Base-by-base conservation (phyloP, 2,888 invertebrate species). In the Rhimphoctona megacephalus region DNA sequence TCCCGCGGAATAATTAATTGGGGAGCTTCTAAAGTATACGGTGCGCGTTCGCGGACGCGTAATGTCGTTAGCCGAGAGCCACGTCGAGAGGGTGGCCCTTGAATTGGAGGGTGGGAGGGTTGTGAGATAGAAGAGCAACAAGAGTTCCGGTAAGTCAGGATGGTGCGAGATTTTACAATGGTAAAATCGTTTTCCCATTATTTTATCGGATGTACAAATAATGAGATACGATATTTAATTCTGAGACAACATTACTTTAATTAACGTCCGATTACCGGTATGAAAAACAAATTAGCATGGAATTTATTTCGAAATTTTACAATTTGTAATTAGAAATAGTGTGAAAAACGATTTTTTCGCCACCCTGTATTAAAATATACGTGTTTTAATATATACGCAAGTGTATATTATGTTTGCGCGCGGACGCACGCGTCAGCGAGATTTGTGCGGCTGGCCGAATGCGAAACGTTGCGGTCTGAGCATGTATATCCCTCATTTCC, bases 1-100 rank as follows among this genome's bases (percentile, higher is more conserved):
- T 92, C 91, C 91, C 89, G 91, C 89, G 91, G 92, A 92, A 93
- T 93, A 93, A 93, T 93, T 92, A 93, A 93, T 93, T 91, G 91
- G 92, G 91, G 90, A 91, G 90, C 90, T 91, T 86, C 90, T 91
- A 90, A 92, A 92, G 91, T 92, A 91, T 91, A 91, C 90, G 89
- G 87, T 89, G 90, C 92, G 92, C 92, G 91, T 92, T 91, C 90
- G 90, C 89, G 91, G 90, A 90, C 90, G 92, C 92, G 92, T 92
- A 92, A 92, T 90, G 89, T 90, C 90, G 91, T 92, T 92, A 92
- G 90, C 67, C 87, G 85, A 72, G 76, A 92, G 90, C 74, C 87
- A 83, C 76, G 72, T 66, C 70, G 73, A 89, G 33, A 19, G 57
- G 36, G 64, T 17, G 88, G 90, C 90, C 89, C 89, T 89, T 87